Percentiles rank a stretch among this genome's conserved stretches.
These are phyloP conservation scores for Pipa parva DNA, from an alignment of 2,113 vertebrate species.

Conservation along the genomic window DNA sequence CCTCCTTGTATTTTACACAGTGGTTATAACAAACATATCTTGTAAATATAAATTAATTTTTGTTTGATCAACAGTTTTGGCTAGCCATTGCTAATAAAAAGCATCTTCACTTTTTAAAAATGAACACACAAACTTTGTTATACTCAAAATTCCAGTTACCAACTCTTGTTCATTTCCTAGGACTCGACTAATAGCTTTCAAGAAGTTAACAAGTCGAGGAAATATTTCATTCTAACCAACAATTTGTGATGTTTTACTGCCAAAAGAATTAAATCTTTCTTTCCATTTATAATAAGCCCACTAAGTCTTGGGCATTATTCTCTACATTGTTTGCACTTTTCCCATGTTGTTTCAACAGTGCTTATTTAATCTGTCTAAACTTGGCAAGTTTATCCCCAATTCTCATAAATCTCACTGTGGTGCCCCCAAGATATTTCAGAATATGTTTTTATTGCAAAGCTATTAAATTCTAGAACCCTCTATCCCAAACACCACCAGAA, in stretches of 20 bases:
- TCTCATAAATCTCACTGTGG: neutral
- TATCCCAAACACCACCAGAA: no score
- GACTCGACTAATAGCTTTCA: neutral
- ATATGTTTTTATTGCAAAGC: no score
- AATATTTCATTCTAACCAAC: neutral
- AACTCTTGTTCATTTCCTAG: neutral
- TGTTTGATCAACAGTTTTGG: no score
- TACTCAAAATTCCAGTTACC: neutral
- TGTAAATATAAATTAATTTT: no score
- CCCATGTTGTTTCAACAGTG: neutral
- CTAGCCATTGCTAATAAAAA: neutral
- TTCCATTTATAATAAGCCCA: constrained; percentile 5
- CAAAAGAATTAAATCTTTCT: neutral
- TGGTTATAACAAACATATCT: no score
- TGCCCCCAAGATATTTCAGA: neutral
- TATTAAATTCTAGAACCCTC: no score
- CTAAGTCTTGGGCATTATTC: neutral
- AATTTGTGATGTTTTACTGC: neutral
- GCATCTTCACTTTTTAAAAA: neutral
- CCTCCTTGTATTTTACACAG: no score
- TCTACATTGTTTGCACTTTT: neutral
- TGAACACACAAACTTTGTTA: neutral
- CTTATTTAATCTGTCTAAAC: neutral
- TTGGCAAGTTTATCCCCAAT: neutral
- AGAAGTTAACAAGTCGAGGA: constrained; percentile 1